A percentile compares a stretch with the other conserved stretches of the same genome.
phyloP scores from a whole-genome alignment of 2,113 vertebrate genomes.

The Antechinus stuartii region DNA sequence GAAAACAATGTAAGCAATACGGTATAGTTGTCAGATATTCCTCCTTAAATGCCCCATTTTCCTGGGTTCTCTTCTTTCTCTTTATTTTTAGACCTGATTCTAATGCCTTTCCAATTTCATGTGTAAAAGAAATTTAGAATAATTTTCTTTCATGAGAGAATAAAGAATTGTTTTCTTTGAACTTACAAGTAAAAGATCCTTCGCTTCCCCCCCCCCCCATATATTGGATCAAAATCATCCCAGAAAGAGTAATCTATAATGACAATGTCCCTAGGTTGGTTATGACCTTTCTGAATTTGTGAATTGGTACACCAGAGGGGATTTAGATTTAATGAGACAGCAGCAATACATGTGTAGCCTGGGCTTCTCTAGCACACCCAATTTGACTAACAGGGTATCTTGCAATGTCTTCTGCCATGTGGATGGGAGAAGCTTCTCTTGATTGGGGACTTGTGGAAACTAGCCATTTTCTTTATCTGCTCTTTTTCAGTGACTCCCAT shows the following conservation, averaged over 20 bases:
- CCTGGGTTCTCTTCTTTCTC: no score
- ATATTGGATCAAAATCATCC: neutral
- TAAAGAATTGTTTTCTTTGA: neutral
- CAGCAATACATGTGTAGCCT: neutral
- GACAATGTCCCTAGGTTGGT: neutral
- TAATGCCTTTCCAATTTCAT: neutral
- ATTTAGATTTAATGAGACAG: neutral
- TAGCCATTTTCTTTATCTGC: neutral
- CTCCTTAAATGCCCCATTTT: neutral
- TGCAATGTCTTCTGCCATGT: neutral
- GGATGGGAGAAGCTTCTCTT: neutral
- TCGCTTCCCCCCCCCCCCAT: neutral
- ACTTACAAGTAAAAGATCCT: neutral
- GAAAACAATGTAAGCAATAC: neutral
- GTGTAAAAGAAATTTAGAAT: neutral
- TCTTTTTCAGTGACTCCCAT: neutral
- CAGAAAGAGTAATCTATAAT: neutral
- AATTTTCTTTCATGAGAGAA: neutral
- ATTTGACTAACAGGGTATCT: neutral
- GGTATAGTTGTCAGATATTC: no score
- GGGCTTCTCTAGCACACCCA: neutral
- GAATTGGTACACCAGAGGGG: neutral
- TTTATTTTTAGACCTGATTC: neutral
- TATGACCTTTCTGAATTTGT: neutral
- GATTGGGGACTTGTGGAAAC: neutral